A percentile compares a stretch with the other conserved stretches of the same genome.
Evolutionary conservation across 2,797 vertebrate species (phyloP).

Genomic region (Bradypodion pumilum): DNA sequence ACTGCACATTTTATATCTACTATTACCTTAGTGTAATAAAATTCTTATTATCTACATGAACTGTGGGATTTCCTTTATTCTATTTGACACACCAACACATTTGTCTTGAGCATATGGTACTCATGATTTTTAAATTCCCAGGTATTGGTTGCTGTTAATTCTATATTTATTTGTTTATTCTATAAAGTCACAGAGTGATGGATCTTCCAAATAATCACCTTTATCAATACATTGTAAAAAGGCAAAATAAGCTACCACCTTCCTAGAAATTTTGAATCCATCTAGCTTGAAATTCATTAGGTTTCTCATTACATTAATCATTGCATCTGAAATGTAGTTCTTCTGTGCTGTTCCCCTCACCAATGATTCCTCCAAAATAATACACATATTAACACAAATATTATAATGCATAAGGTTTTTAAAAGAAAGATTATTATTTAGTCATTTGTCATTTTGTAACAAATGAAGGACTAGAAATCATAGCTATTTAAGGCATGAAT

Average conservation of each 20-base stretch:
- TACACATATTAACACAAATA: too few relatives aligned
- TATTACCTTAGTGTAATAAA: background rate
- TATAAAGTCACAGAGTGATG: background rate
- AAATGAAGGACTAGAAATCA: background rate
- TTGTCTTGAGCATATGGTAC: background rate
- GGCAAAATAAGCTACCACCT: slow-evolving; percentile 45
- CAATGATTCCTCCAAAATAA: slow-evolving; percentile 35
- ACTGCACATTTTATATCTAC: slow-evolving; percentile 24
- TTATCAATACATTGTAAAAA: slow-evolving; percentile 45
- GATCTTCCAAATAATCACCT: slow-evolving; percentile 52
- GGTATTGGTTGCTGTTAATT: background rate
- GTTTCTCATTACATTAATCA: slow-evolving; percentile 40
- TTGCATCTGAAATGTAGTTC: slow-evolving; percentile 48
- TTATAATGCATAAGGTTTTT: slow-evolving; percentile 26
- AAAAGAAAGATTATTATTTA: background rate
- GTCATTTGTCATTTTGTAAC: background rate
- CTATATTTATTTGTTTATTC: background rate
- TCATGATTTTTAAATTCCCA: slow-evolving; percentile 42
- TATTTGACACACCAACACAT: background rate
- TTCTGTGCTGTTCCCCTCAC: slow-evolving; percentile 25
- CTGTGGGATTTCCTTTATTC: background rate
- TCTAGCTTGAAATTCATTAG: slow-evolving; percentile 56
- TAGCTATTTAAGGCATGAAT: background rate
- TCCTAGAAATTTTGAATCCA: slow-evolving; percentile 58
- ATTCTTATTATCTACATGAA: slow-evolving; percentile 13